phyloP scores from a whole-genome alignment of 2,113 vertebrate species.

The Gallinago jamesoni region DNA sequence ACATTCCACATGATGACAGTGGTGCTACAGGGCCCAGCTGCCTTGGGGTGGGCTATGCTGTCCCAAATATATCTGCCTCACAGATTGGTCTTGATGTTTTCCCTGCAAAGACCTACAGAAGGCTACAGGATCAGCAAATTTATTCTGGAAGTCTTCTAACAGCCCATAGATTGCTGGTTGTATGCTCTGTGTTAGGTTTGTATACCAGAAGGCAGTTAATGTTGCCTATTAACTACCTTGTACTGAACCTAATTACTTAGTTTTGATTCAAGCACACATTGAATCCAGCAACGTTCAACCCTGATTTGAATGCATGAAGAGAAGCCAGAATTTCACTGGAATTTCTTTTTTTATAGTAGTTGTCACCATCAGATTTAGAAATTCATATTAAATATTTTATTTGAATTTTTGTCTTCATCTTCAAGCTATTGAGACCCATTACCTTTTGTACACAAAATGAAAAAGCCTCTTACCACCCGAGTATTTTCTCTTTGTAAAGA shows the following conservation, averaged over 20 bases:
- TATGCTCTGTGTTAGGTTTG: not conserved
- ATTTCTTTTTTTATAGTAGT: not conserved
- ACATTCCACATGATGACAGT: not conserved
- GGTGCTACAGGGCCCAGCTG: not conserved
- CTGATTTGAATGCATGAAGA: not conserved
- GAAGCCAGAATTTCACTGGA: not conserved
- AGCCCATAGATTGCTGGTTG: not conserved
- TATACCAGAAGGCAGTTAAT: not conserved
- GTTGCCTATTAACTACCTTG: slow-evolving; percentile 10
- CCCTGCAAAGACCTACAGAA: not conserved
- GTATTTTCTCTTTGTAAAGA: slow-evolving; percentile 17
- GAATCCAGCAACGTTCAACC: not conserved
- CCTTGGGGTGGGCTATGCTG: not conserved
- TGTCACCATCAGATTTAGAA: not conserved
- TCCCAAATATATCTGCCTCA: not conserved
- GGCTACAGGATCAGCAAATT: not conserved
- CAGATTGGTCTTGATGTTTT: not conserved
- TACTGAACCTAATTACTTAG: slow-evolving; percentile 22
- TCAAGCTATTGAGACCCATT: not conserved
- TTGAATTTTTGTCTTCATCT: slow-evolving; percentile 11
- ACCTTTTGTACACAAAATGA: slow-evolving; percentile 21
- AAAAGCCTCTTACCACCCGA: not conserved
- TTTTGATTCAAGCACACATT: slow-evolving; percentile 19
- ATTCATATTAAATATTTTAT: slow-evolving; percentile 30
- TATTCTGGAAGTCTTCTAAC: not conserved